These are phyloP conservation scores for zebrafish (Danio rerio) DNA, from an alignment of 2,113 vertebrate species.

Conservation along the genomic window DNA sequence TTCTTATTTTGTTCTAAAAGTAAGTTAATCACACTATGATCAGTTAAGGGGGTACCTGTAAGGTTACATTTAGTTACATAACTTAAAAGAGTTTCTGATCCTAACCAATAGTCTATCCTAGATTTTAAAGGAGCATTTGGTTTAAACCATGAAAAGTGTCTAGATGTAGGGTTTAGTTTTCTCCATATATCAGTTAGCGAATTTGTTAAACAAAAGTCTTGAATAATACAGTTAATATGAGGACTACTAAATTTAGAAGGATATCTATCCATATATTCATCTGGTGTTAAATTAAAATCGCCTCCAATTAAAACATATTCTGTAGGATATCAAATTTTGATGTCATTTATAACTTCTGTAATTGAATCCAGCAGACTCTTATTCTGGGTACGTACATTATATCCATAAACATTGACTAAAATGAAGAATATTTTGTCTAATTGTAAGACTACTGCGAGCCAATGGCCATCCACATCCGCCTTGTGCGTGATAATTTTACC, in stretches of 20 bases:
- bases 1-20: neutral
- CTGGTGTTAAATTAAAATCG: conserved; percentile 34
- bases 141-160: conserved; percentile 38
- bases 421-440: conserved; percentile 29
- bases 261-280: conserved; percentile 35
- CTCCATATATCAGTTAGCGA: conserved; percentile 22
- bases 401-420: conserved; percentile 46
- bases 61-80: conserved; percentile 21
- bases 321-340: conserved; percentile 25
- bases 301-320: conserved; percentile 41
- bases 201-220: conserved; percentile 1
- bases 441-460: conserved; percentile 10
- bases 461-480: conserved; percentile 25
- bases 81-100: conserved; percentile 9
- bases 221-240: conserved; percentile 5
- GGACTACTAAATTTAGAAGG: neutral
- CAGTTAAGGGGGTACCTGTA: conserved; percentile 18
- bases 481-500: conserved; percentile 19
- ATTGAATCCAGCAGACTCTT: neutral
- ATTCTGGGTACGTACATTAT: conserved; percentile 25
- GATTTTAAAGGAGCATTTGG: conserved; percentile 9
- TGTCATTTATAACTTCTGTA: conserved; percentile 21
- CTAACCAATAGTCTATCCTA: conserved; percentile 36
- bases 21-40: conserved; percentile 33
- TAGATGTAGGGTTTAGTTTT: neutral